Evolutionary conservation across 2,113 vertebrate genomes (phyloP).

Genomic region (Petrocephalus microphthalmus): DNA sequence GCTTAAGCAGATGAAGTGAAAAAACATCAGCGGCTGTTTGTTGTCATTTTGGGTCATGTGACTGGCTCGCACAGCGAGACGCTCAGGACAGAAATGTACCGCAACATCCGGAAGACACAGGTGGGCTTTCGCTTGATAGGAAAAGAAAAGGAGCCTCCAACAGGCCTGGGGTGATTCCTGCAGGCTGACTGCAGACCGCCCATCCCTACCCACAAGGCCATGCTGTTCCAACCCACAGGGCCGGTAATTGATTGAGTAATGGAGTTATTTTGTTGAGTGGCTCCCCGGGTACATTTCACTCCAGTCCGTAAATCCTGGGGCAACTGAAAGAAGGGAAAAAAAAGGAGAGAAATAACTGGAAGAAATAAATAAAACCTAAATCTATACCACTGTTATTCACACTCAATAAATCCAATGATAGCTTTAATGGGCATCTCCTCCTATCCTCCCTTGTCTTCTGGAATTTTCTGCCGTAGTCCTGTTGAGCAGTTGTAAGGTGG

Average conservation of each 20-base stretch:
- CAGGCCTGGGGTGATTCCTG: neutral
- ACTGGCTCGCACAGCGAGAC: too few species aligned
- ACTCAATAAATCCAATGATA: slow-evolving; percentile 39
- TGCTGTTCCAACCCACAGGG: slow-evolving; percentile 43
- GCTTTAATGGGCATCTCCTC: slow-evolving; percentile 18
- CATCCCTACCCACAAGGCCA: slow-evolving; percentile 50
- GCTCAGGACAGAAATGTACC: neutral
- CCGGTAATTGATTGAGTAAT: slow-evolving; percentile 63
- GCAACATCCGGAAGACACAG: neutral
- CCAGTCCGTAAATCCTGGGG: slow-evolving; percentile 58
- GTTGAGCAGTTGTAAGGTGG: neutral
- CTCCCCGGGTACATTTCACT: slow-evolving; percentile 55
- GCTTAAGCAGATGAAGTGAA: neutral
- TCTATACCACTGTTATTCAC: slow-evolving; percentile 44
- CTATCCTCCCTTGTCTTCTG: slow-evolving; percentile 19
- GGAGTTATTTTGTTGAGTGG: slow-evolving; percentile 63
- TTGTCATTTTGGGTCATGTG: neutral
- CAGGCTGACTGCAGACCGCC: slow-evolving; percentile 16
- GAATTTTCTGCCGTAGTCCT: neutral
- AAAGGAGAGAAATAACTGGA: slow-evolving; percentile 28
- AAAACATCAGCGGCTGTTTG: neutral
- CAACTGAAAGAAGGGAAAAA: slow-evolving; percentile 45
- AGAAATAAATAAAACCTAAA: slow-evolving; percentile 42
- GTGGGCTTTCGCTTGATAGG: neutral
- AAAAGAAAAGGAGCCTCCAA: neutral